Conservation (phyloP, 2,113 vertebrate genomes). For the Oenanthe oenanthe region DNA sequence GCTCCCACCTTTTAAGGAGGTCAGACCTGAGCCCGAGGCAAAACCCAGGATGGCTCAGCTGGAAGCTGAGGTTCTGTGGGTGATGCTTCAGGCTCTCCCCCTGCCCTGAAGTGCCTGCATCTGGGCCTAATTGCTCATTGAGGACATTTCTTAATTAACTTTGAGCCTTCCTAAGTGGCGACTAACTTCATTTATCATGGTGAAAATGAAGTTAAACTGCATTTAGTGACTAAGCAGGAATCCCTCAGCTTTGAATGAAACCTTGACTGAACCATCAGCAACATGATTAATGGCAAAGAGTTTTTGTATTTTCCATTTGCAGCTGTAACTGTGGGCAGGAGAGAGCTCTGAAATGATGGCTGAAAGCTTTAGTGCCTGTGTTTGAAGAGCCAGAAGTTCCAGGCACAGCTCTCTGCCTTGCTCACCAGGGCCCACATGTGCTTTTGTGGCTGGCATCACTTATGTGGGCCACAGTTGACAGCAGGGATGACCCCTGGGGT, state of each 20-base stretch:
- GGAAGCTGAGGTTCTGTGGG: not conserved
- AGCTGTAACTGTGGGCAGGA: not conserved
- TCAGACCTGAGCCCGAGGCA: not conserved
- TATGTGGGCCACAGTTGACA: not conserved
- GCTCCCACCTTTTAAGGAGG: not conserved
- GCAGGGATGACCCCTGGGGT: not conserved
- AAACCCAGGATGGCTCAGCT: not conserved
- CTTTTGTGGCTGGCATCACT: not conserved
- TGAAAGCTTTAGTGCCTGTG: not conserved
- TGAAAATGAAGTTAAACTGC: not conserved
- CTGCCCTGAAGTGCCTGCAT: not conserved
- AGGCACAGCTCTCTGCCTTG: not conserved
- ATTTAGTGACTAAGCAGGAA: not conserved
- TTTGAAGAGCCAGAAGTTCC: not conserved
- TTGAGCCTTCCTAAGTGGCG: not conserved
- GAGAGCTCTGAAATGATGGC: not conserved
- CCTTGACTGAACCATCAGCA: not conserved
- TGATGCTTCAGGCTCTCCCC: not conserved
- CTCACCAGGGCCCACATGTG: not conserved
- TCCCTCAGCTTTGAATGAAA: not conserved
- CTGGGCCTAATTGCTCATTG: not conserved
- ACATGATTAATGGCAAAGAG: not conserved
- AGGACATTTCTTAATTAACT: slow-evolving; percentile 1
- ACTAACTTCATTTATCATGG: not conserved
- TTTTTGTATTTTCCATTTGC: not conserved